Percentiles rank a stretch among this genome's conserved stretches.
These are phyloP conservation scores for Cepphus grylle DNA, from an alignment of 2,113 vertebrate species.

Conservation along the genomic window DNA sequence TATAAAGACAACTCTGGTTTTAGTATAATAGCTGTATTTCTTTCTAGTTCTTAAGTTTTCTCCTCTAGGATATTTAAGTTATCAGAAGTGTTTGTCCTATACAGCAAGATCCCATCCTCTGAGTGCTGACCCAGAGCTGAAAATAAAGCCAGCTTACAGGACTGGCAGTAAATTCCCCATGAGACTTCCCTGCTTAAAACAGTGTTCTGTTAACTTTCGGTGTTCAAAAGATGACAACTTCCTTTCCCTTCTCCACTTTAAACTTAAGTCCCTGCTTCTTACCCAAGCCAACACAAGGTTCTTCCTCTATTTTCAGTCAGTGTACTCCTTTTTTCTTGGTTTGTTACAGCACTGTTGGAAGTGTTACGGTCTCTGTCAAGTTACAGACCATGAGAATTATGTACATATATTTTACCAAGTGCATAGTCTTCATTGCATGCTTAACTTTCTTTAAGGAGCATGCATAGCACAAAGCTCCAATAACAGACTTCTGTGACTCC, in stretches of 20 bases:
- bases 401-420: not conserved
- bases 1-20: not conserved
- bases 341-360: not conserved
- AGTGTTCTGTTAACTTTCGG: not conserved
- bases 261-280: not conserved
- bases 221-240: not conserved
- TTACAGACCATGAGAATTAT: not conserved
- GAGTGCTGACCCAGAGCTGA: not conserved
- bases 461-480: not conserved
- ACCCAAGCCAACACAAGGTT: not conserved
- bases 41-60: not conserved
- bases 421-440: not conserved
- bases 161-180: not conserved
- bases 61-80: not conserved
- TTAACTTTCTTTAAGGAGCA: not conserved
- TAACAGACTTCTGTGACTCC: not conserved
- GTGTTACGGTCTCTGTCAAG: not conserved
- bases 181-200: not conserved
- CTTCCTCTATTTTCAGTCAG: not conserved
- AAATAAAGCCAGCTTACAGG: slow-evolving; percentile 29
- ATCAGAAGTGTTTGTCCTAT: not conserved
- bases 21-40: not conserved
- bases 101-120: not conserved
- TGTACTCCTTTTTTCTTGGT: not conserved
- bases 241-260: not conserved